A percentile compares a stretch with the other conserved stretches of the same genome.
Evolutionary conservation across 2,888 invertebrate genomes (phyloP).

Genomic region (Orchestes rusci): DNA sequence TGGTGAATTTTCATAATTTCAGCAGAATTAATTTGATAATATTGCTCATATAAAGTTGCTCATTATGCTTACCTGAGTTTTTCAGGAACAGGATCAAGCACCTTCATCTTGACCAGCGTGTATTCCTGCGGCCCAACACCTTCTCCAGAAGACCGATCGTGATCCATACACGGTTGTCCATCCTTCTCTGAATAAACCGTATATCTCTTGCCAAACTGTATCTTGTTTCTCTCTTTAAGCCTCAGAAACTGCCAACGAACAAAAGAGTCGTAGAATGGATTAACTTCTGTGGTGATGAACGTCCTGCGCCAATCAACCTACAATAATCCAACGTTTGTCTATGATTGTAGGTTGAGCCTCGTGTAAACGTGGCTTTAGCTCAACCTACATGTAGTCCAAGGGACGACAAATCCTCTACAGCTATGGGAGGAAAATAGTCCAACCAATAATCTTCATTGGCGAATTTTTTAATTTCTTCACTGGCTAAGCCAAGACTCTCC

Average conservation of each 20-base stretch:
- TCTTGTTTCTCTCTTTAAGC: conserved; percentile 77
- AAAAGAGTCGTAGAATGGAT: conserved; percentile 97
- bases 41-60: background rate
- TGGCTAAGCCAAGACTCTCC: conserved; percentile 80
- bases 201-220: conserved; percentile 94
- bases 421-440: conserved; percentile 91
- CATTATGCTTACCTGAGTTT: conserved; percentile 56
- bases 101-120: conserved; percentile 88
- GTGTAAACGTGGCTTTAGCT: no score
- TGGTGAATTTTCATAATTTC: no score
- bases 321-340: no score
- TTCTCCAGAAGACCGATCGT: conserved; percentile 92
- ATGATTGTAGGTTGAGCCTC: no score
- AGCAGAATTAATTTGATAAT: background rate
- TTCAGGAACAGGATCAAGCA: conserved; percentile 65
- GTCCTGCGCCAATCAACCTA: conserved; percentile 95
- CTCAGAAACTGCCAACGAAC: conserved; percentile 93
- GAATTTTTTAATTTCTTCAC: conserved; percentile 91
- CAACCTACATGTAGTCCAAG: conserved; percentile 82
- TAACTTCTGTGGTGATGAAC: conserved; percentile 98
- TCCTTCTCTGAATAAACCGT: conserved; percentile 95
- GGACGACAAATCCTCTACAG: conserved; percentile 75
- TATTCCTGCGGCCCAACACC: conserved; percentile 98
- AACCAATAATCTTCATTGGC: conserved; percentile 90
- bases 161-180: conserved; percentile 99